Conservation (phyloP, 2,113 vertebrate species). For the Gadus chalcogrammus region DNA sequence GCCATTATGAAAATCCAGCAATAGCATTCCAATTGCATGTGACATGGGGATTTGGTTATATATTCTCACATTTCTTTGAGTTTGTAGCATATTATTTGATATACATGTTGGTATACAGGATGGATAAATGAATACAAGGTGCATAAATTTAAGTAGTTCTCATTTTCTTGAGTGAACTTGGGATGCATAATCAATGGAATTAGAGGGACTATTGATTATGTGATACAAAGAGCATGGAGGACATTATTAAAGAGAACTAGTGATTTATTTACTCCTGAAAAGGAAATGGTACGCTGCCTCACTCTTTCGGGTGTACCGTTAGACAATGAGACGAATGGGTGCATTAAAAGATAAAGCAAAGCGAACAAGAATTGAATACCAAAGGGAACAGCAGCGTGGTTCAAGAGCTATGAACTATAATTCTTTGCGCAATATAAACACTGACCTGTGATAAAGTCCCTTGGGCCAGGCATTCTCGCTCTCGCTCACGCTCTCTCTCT, state of each 20-base stretch:
- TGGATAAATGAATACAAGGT: too few relatives aligned
- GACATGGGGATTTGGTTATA: too few relatives aligned
- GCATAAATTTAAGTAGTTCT: neutral
- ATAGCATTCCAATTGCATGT: too few relatives aligned
- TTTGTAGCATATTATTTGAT: too few relatives aligned
- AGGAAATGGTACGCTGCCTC: conserved; percentile 49
- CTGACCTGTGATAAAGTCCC: conserved; percentile 46
- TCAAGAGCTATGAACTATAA: conserved; percentile 56
- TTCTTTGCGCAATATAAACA: conserved; percentile 52
- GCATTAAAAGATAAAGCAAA: conserved; percentile 71
- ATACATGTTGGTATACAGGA: too few relatives aligned
- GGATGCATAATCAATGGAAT: conserved; percentile 25
- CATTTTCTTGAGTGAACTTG: conserved; percentile 16
- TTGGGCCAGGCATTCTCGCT: too few relatives aligned
- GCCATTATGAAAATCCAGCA: too few relatives aligned
- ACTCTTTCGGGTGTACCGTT: conserved; percentile 47
- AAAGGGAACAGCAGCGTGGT: conserved; percentile 43
- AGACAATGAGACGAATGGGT: conserved; percentile 66
- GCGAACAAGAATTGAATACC: conserved; percentile 55
- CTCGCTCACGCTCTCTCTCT: too few relatives aligned
- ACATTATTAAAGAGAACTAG: conserved; percentile 32
- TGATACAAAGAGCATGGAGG: conserved; percentile 33
- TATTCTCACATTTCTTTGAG: too few relatives aligned
- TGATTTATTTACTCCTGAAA: conserved; percentile 57
- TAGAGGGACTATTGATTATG: conserved; percentile 24